Base-by-base conservation (phyloP, 2,797 vertebrate species). In the Taenioides sp. region DNA sequence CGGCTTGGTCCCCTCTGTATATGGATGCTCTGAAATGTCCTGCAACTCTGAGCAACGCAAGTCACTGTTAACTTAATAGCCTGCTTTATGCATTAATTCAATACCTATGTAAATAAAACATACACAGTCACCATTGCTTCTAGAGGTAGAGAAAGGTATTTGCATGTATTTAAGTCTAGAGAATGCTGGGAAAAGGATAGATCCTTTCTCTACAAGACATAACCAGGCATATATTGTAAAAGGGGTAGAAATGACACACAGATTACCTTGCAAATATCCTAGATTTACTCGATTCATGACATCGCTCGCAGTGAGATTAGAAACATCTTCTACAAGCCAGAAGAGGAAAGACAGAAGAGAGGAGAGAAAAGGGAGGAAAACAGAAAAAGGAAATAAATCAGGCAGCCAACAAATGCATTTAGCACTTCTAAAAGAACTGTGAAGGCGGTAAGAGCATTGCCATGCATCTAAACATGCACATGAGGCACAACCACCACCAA, bases 281-380 rank as follows among this genome's bases (percentile, higher is more conserved):
- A 99, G 97, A 96, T 99, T 99, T 96, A 99, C 98, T 94, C 98
- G 96, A 94, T 99, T 99, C 98, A 99, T 99, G 95, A 99, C 98
- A 97, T 99, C 98, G 93, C 97, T 98, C 88, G 98, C 98, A 92
- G 98, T 99, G 96, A 99, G 97, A 96, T 99, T 99, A 97, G 97
- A 97, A 96, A 99, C 97, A 93, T 99, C 97, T 96, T 98, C 98
- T 99, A 96, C 84, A 92, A 94, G 94, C 92, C 94, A 93, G 89
- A 86, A 92, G 90, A 91, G 89, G 76, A 75, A 73, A 67, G 78
- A 82, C 4, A 84, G 69, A 70, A 93, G 87, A 92, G 82, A 88
- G 87, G 20, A 66, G 27, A 66, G 12, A 54, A n/a, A 66, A 92
- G 76, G 89, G 68, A 85, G 85, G 81, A 14, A 81, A 50, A 92